Percentiles rank a stretch among this genome's conserved stretches.
Conservation (phyloP, 2,113 vertebrate genomes). For the Ctenomys sociabilis region DNA sequence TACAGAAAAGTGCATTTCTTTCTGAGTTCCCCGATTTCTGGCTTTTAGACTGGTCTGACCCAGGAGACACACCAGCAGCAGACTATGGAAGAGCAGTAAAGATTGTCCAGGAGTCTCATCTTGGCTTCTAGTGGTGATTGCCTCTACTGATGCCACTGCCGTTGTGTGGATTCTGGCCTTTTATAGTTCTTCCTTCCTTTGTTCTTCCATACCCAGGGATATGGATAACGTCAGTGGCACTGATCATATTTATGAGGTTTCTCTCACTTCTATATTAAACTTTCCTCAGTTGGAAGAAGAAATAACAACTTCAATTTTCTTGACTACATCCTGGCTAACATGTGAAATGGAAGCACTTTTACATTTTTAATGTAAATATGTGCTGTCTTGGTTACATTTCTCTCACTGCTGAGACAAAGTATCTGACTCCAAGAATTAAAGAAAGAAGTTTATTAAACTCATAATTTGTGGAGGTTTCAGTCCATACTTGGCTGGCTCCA, state of each 20-base stretch:
- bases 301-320: not conserved
- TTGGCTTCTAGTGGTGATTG: not conserved
- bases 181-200: not conserved
- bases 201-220: not conserved
- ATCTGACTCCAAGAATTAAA: too few species aligned
- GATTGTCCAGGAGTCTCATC: not conserved
- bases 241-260: not conserved
- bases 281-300: not conserved
- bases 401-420: too few species aligned
- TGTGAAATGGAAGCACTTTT: conserved; percentile 16
- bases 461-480: too few species aligned
- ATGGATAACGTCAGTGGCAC: not conserved
- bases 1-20: not conserved
- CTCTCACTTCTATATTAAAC: not conserved
- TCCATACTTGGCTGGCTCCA: too few species aligned
- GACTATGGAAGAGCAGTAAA: not conserved
- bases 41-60: not conserved
- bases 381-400: too few species aligned
- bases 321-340: not conserved
- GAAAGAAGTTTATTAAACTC: too few species aligned
- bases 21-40: conserved; percentile 11
- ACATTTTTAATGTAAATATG: not conserved
- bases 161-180: not conserved
- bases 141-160: not conserved
- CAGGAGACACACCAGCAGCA: not conserved